Base-by-base conservation (phyloP, 30 jellyfish, hydroid and myxozoan species). In the Phacellophora camtschatica region DNA sequence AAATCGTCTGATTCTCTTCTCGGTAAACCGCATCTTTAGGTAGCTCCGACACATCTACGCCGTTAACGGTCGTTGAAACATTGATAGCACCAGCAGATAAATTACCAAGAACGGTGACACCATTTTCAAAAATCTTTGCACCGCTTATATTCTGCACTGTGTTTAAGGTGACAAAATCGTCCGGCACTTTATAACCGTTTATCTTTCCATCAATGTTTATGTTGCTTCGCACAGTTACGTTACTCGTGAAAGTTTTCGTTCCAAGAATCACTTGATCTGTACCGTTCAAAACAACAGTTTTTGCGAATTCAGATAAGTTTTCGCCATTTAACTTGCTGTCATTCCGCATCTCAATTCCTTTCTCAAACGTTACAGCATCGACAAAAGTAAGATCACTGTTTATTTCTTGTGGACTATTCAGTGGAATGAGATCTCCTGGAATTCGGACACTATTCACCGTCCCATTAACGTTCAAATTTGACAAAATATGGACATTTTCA, bases 21-120 rank as follows among this genome's bases (percentile, higher is more conserved):
- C 31, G 78, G 82, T 49, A 71, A 31, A 92, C 86, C 48, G 89
- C 94, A 51, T 71, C 36, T 23, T 43, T 39, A 33, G 48, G 84
- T 77, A 92, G 75, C 29, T 92, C 95, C 24, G 95, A 92, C 9
- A 92, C 34, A 51, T 84, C 96, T 5, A 92, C 75, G 6, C 88
- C 96, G 48, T 92, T 80, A 16, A 92, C 96, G 2, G 95, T 83
- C 25, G 62, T 56, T 31, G 76, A 23, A 6, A 80, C 90, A 54
- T 37, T 58, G 62, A 82, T 70, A 20, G 72, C 23, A 34, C 61
- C 77, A 30, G 98, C 23, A 25, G 51, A 25, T 35, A 76, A 61
- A 13, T 18, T 37, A 3, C 87, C 87, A 7, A 68, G 57, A 19
- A 84, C 49, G 11, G 65, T 67, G 23, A 80, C 57, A 18, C 80